These are phyloP conservation scores for Danio jaintianensis DNA, from an alignment of 2,797 vertebrate species.

Conservation along the genomic window DNA sequence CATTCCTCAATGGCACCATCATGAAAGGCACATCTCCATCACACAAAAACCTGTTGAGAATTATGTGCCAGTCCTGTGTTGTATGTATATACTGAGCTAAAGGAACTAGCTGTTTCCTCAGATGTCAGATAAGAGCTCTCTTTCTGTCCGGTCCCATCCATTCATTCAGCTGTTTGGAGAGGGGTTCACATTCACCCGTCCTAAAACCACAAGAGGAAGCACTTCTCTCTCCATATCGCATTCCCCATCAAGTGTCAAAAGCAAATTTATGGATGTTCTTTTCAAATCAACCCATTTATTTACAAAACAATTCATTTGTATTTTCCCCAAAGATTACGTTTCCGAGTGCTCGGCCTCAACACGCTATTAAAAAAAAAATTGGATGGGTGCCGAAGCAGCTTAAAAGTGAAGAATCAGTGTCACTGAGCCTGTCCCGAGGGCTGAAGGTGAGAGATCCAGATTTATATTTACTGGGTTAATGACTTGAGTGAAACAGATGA, in stretches of 20 bases:
- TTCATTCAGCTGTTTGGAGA: slow-evolving; percentile 39
- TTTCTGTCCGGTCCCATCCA: slow-evolving; percentile 24
- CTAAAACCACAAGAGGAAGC: slow-evolving; percentile 17
- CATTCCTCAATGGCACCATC: not conserved
- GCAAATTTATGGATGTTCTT: slow-evolving; percentile 1
- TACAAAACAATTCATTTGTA: not conserved
- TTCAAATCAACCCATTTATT: not conserved
- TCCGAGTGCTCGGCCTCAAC: not conserved
- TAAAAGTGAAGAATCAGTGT: slow-evolving; percentile 26
- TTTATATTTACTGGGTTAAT: not conserved
- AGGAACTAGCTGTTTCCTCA: slow-evolving; percentile 56
- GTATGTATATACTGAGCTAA: slow-evolving; percentile 34
- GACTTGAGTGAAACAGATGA: slow-evolving; percentile 20
- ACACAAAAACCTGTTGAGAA: not conserved
- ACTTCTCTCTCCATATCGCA: slow-evolving; percentile 21
- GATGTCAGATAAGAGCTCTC: slow-evolving; percentile 57
- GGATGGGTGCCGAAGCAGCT: slow-evolving; percentile 28
- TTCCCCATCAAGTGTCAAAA: slow-evolving; percentile 14
- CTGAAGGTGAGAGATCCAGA: slow-evolving; percentile 22
- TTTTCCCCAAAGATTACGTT: slow-evolving; percentile 6
- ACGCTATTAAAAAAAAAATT: slow-evolving; percentile 24
- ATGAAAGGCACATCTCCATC: not conserved
- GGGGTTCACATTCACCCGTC: not conserved
- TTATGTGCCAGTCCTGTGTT: not conserved
- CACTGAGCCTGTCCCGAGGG: slow-evolving; percentile 21